Conservation (phyloP, 2,888 invertebrate genomes). For the Bimastos eiseni region DNA sequence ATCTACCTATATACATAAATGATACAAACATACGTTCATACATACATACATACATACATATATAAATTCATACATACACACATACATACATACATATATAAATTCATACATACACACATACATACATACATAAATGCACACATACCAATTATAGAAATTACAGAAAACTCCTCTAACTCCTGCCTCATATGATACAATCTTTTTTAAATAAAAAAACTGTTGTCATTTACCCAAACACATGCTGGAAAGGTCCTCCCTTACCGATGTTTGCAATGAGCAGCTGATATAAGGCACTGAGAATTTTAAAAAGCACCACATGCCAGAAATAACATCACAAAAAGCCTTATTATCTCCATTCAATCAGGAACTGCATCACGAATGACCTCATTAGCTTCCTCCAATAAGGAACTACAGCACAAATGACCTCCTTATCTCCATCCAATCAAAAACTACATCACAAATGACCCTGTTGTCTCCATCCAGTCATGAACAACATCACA, state of each 20-base stretch:
- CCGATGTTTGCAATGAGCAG: neutral
- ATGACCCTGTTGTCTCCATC: no score
- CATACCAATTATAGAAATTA: no score
- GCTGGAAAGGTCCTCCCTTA: no score
- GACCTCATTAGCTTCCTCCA: no score
- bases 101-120: neutral
- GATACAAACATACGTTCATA: slow-evolving; percentile 1
- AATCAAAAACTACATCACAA: no score
- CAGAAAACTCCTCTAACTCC: neutral
- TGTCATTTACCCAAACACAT: neutral
- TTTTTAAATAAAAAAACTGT: neutral
- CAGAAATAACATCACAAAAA: no score
- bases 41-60: neutral
- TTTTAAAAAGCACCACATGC: neutral
- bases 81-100: neutral
- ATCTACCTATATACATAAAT: neutral
- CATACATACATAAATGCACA: neutral
- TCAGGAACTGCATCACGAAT: neutral
- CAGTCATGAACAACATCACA: no score
- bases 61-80: neutral
- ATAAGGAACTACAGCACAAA: no score
- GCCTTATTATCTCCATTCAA: no score
- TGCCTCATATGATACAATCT: neutral
- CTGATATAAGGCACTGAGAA: neutral
- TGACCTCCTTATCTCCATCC: no score